A percentile compares a stretch with the other conserved stretches of the same genome.
Evolutionary conservation across 2,113 vertebrate genomes (phyloP).

Genomic region (Arizona elegans): DNA sequence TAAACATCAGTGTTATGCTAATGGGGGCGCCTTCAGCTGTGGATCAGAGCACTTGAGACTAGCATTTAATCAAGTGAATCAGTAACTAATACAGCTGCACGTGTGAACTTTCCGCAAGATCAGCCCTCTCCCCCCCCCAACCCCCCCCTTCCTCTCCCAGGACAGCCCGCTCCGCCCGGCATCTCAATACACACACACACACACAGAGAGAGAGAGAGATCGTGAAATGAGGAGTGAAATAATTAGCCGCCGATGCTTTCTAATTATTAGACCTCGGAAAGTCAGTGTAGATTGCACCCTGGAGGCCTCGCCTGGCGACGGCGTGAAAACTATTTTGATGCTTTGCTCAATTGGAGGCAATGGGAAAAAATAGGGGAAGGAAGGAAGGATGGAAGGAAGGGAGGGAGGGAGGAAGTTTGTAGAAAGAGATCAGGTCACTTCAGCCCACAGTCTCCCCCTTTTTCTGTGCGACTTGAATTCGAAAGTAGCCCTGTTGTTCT

Average conservation of each 20-base stretch:
- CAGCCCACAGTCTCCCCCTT: not conserved
- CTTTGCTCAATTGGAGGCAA: not conserved
- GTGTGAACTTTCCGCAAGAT: slow-evolving; percentile 81
- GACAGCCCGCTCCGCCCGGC: not conserved
- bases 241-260: slow-evolving; percentile 74
- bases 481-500: not conserved
- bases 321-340: slow-evolving; percentile 24
- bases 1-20: slow-evolving; percentile 98
- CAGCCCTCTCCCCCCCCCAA: slow-evolving; percentile 67
- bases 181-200: slow-evolving; percentile 45
- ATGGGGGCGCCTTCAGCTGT: slow-evolving; percentile 90
- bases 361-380: not conserved
- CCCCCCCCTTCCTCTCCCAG: not conserved
- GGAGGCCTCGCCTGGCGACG: slow-evolving; percentile 58
- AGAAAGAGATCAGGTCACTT: not conserved
- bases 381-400: not conserved
- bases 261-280: slow-evolving; percentile 73
- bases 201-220: too few relatives aligned
- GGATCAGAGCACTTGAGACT: slow-evolving; percentile 87
- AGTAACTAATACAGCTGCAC: slow-evolving; percentile 86
- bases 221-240: slow-evolving; percentile 77
- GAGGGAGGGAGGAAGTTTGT: not conserved
- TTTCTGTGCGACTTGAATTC: not conserved
- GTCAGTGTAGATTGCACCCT: slow-evolving; percentile 72
- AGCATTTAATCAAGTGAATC: slow-evolving; percentile 94